phyloP scores from a whole-genome alignment of 1,140 invertebrate species.

The Hesperophylax magnus region DNA sequence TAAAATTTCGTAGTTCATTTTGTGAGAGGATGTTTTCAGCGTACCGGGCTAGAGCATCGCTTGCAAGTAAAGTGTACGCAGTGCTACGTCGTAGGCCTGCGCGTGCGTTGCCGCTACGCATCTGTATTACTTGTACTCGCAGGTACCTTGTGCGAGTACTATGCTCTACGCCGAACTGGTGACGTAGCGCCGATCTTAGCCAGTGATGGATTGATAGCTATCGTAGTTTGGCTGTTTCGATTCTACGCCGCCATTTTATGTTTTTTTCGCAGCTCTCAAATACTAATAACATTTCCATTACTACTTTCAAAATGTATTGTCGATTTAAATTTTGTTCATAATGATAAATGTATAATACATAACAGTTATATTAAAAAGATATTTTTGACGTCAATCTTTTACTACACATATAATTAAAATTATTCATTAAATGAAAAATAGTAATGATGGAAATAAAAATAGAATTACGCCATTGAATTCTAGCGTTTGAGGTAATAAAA shows the following conservation, averaged over 20 bases:
- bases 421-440: too few species aligned
- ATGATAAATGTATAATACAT: too few species aligned
- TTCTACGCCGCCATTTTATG: constrained; percentile 23
- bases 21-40: background rate
- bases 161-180: constrained; percentile 21
- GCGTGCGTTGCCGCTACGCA: constrained; percentile 45
- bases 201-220: constrained; percentile 27
- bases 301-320: background rate
- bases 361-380: too few species aligned
- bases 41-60: constrained; percentile 32
- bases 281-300: background rate
- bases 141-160: constrained; percentile 8
- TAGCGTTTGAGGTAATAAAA: too few species aligned
- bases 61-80: constrained; percentile 46
- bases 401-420: too few species aligned
- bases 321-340: too few species aligned
- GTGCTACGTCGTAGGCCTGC: constrained; percentile 42
- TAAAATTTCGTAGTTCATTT: background rate
- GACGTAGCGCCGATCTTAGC: constrained; percentile 17
- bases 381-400: too few species aligned
- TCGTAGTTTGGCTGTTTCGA: background rate
- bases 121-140: constrained; percentile 13
- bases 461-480: too few species aligned
- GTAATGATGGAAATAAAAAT: too few species aligned
- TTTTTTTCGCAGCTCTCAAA: background rate